These are phyloP conservation scores for Morpho deidamia DNA, from an alignment of 2,888 invertebrate genomes.

Conservation along the genomic window DNA sequence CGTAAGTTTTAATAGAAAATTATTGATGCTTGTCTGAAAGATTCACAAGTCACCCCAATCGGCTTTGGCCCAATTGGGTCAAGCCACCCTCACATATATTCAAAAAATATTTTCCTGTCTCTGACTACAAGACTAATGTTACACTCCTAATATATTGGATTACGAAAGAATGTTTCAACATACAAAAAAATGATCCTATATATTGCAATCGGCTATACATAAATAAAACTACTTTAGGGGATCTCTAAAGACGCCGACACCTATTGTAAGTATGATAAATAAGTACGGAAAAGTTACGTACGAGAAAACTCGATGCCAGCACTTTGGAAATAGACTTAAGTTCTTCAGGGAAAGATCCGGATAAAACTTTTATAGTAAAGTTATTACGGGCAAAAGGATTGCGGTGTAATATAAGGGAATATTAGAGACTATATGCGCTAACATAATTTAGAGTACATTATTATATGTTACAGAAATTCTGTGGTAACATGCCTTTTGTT, in stretches of 20 bases:
- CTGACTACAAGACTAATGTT: no score
- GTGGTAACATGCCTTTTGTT: background rate
- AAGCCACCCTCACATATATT: no score
- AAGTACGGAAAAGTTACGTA: slow-evolving; percentile 16
- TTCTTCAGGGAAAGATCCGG: slow-evolving; percentile 4
- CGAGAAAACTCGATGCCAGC: slow-evolving; percentile 6
- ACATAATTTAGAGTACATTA: background rate
- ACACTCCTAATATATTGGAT: no score
- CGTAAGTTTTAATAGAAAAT: no score
- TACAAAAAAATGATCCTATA: no score
- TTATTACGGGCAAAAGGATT: slow-evolving; percentile 12
- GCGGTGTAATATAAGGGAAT: background rate
- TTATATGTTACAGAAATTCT: background rate
- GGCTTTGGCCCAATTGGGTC: no score
- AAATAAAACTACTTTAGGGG: slow-evolving; percentile 11
- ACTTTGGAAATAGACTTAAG: slow-evolving; percentile 17
- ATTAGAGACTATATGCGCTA: background rate
- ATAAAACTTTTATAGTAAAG: slow-evolving; percentile 10
- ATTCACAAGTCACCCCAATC: no score
- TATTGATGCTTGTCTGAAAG: no score
- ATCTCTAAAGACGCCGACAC: slow-evolving; percentile 2
- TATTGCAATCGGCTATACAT: background rate
- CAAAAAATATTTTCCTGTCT: background rate
- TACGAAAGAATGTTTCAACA: no score
- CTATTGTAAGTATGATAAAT: slow-evolving; percentile 11